phyloP scores from a whole-genome alignment of 2,888 invertebrate species.

The Sinhomidia bicolor region DNA sequence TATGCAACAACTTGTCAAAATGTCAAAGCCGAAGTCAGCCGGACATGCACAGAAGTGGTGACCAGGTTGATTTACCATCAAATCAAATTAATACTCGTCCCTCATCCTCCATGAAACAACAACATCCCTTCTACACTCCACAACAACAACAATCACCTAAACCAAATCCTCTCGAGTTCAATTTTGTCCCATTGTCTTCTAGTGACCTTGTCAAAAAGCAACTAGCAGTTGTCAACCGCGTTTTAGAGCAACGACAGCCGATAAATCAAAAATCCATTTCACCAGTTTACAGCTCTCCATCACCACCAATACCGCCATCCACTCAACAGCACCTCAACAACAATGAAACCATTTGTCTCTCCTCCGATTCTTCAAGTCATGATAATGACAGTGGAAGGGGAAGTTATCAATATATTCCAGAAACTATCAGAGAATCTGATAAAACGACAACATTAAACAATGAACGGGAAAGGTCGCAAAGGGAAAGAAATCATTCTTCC shows the following conservation, averaged over 20 bases:
- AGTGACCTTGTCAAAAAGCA: conserved; percentile 66
- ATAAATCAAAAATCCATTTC: neutral
- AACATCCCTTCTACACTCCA: neutral
- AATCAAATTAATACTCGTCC: neutral
- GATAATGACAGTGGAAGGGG: conserved; percentile 70
- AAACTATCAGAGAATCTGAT: conserved; percentile 12
- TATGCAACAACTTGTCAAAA: conserved; percentile 49
- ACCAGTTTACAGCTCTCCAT: neutral
- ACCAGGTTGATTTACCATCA: neutral
- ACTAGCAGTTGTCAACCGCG: conserved; percentile 44
- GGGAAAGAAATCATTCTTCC: neutral
- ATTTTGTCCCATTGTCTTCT: conserved; percentile 62
- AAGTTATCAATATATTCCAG: conserved; percentile 49
- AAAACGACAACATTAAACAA: neutral
- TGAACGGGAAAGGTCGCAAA: neutral
- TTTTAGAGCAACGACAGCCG: conserved; percentile 3
- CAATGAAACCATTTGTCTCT: conserved; percentile 2
- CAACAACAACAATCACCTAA: neutral
- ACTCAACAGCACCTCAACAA: neutral
- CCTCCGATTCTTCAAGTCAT: conserved; percentile 68
- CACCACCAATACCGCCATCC: neutral
- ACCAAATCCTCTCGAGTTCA: conserved; percentile 58
- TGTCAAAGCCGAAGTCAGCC: conserved; percentile 48
- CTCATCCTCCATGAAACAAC: conserved; percentile 29
- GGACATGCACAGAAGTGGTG: conserved; percentile 22